Percentiles rank a stretch among this genome's conserved stretches.
Conservation (phyloP, 2,888 invertebrate species). For the Drosophila barbarae region DNA sequence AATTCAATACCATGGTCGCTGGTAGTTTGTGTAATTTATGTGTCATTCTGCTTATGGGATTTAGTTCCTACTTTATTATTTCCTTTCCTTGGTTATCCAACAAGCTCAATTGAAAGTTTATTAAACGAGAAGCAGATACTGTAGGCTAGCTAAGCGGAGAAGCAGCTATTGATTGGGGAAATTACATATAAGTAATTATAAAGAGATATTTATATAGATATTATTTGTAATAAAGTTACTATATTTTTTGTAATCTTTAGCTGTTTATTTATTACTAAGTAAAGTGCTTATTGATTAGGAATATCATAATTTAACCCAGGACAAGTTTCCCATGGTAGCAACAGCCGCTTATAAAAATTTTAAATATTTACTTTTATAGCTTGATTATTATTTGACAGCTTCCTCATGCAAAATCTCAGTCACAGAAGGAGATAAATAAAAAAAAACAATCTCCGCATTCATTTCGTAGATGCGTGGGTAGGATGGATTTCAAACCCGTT, state of each 20-base stretch:
- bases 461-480: slow-evolving; percentile 33
- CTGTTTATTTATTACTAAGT: neutral
- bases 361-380: slow-evolving; percentile 49
- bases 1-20: slow-evolving; percentile 28
- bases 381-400: slow-evolving; percentile 65
- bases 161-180: neutral
- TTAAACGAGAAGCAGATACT: slow-evolving; percentile 26
- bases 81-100: neutral
- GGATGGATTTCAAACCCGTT: slow-evolving; percentile 23
- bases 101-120: slow-evolving; percentile 52
- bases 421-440: slow-evolving; percentile 16
- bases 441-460: slow-evolving; percentile 18
- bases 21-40: slow-evolving; percentile 46
- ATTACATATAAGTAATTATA: neutral
- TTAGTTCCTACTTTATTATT: slow-evolving; percentile 37
- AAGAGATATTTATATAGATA: neutral
- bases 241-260: neutral
- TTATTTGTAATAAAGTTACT: no score
- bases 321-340: slow-evolving; percentile 5
- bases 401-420: slow-evolving; percentile 39
- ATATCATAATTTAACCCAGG: neutral
- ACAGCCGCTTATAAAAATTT: slow-evolving; percentile 18
- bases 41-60: slow-evolving; percentile 57
- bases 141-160: neutral
- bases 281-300: neutral